These are phyloP conservation scores for Amphiprion percula DNA, from an alignment of 2,113 vertebrate species.

Conservation along the genomic window DNA sequence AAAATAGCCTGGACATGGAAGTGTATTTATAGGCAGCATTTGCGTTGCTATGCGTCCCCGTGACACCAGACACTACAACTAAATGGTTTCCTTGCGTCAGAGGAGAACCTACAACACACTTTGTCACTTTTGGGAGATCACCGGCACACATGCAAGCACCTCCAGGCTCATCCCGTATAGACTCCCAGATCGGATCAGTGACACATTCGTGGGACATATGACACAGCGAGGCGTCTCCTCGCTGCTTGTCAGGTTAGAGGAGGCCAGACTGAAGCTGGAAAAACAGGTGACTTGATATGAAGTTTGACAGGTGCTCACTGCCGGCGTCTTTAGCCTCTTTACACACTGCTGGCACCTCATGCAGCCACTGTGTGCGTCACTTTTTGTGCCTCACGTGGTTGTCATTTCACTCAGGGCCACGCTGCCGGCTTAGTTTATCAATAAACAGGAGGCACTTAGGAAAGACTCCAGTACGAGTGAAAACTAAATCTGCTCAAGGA, in stretches of 20 bases:
- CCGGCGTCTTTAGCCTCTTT: constrained; percentile 47
- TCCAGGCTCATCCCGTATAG: constrained; percentile 42
- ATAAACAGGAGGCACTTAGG: constrained; percentile 33
- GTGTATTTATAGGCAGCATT: constrained; percentile 89
- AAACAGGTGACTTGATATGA: constrained; percentile 85
- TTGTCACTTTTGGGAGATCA: constrained; percentile 89
- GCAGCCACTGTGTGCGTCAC: constrained; percentile 57
- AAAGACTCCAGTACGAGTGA: no score
- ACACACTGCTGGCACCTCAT: constrained; percentile 48
- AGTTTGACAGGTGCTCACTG: constrained; percentile 88
- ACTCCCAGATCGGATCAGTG: background rate
- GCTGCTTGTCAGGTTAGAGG: constrained; percentile 51
- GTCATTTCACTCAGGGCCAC: constrained; percentile 53
- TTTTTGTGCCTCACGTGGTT: constrained; percentile 52
- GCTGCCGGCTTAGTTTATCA: constrained; percentile 30
- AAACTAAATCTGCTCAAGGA: background rate
- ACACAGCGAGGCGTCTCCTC: constrained; percentile 17
- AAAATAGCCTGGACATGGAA: constrained; percentile 78
- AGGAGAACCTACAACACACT: constrained; percentile 91
- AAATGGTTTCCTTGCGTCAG: constrained; percentile 92
- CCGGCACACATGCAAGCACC: constrained; percentile 82
- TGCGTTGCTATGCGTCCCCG: constrained; percentile 87
- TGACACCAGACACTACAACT: constrained; percentile 93
- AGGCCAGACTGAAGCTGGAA: constrained; percentile 76
- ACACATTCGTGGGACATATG: constrained; percentile 41